phyloP scores from a whole-genome alignment of 2,113 vertebrate genomes.

The Hemiscyllium ocellatum region DNA sequence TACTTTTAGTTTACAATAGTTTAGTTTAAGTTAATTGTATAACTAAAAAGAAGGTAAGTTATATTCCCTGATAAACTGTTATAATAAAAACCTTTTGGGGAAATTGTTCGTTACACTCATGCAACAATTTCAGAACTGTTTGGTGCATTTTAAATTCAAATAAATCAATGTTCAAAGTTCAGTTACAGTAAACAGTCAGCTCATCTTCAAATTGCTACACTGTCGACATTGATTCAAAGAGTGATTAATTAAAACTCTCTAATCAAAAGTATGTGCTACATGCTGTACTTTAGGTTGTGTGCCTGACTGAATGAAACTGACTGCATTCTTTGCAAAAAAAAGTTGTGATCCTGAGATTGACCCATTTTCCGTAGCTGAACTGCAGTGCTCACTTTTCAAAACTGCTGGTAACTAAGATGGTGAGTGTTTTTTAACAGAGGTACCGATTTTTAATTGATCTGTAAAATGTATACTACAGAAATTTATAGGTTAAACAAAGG shows the following conservation, averaged over 20 bases:
- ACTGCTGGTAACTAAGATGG: constrained; percentile 36
- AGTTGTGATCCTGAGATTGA: constrained; percentile 37
- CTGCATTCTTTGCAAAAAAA: constrained; percentile 36
- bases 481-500: constrained; percentile 19
- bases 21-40: background rate
- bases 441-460: constrained; percentile 24
- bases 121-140: background rate
- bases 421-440: constrained; percentile 31
- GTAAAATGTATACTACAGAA: constrained; percentile 17
- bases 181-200: constrained; percentile 35
- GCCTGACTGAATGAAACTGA: constrained; percentile 37
- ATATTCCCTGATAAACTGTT: background rate
- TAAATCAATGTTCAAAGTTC: background rate
- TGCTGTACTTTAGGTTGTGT: constrained; percentile 38
- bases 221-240: constrained; percentile 33
- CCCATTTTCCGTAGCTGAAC: constrained; percentile 37
- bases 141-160: background rate
- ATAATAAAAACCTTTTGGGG: background rate
- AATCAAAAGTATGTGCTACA: constrained; percentile 37
- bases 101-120: background rate
- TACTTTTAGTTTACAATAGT: background rate
- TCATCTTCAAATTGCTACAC: constrained; percentile 31
- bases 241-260: constrained; percentile 32
- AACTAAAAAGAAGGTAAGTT: background rate
- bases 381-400: constrained; percentile 36